Evolutionary conservation across 2,888 invertebrate species (phyloP), one percentile per base, ranked within the genome.

Genomic region (Polydrusus cervinus): DNA sequence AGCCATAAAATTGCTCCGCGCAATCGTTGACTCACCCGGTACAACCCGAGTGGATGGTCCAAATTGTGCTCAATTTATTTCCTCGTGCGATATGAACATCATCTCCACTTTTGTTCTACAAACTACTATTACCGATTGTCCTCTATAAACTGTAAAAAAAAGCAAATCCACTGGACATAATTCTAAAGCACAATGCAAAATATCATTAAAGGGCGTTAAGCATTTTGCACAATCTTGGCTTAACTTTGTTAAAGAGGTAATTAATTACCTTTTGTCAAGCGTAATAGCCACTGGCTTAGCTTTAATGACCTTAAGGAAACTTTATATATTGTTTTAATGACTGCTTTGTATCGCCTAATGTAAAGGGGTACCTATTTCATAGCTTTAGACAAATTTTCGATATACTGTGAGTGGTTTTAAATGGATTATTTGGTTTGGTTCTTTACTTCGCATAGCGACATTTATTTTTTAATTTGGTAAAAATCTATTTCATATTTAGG

Each of bases 191-290:
- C 34, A 57, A 57, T 57, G 57, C 57, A 60, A 60, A 60, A 60
- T 60, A 60, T 60, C 38, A 40, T 60, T 60, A 60, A 40, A 60
- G 57, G 57, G 57, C 57, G 57, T 60, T 60, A 60, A 40, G 16
- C 57, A 18, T 60, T 38, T 60, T 38, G 38, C 57, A 60, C 16
- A 60, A 60, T 60, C 57, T 60, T 60, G 57, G 57, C 57, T 60
- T 38, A 60, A 38, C 49, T 49, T 30, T 30, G 47, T 16, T 65
- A 51, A 65, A 51, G 38, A 65, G 49, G 38, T 49, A 65, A 65
- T 65, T 65, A 65, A 65, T 65, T 65, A 65, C 65, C 65, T 65
- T 49, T 65, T 65, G 49, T 65, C 49, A 38, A 16, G 49, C 49
- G 2, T 65, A 65, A 65, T 34, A 51, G 49, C 49, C n/a, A 11